Percentiles rank a stretch among this genome's conserved stretches.
phyloP scores from a whole-genome alignment of 2,797 vertebrate species.

The Meriones psammophilus region DNA sequence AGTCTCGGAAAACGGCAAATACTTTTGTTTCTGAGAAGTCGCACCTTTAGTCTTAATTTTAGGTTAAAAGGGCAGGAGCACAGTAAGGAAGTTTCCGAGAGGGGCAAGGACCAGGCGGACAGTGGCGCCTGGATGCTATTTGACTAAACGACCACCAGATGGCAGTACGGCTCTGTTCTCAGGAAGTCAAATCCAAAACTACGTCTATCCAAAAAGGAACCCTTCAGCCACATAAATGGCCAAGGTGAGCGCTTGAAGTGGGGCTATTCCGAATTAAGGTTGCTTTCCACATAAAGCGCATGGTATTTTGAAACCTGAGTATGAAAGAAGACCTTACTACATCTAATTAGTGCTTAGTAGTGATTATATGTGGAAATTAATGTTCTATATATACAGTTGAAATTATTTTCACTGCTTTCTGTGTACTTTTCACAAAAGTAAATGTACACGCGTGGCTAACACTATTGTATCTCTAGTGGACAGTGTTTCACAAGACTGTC shows the following conservation, averaged over 20 bases:
- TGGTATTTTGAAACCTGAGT: neutral
- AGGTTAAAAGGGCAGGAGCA: neutral
- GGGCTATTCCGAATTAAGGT: neutral
- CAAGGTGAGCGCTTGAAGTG: neutral
- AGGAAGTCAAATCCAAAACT: neutral
- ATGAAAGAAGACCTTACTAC: neutral
- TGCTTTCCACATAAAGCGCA: constrained; percentile 53
- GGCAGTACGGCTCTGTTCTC: constrained; percentile 29
- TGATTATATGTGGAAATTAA: constrained; percentile 29
- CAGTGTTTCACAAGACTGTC: neutral
- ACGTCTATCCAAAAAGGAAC: neutral
- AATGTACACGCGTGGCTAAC: neutral
- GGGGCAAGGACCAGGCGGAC: neutral
- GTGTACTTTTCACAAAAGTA: constrained; percentile 42
- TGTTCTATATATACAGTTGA: constrained; percentile 40
- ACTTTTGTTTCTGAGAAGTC: neutral
- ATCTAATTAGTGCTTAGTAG: neutral
- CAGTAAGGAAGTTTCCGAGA: neutral
- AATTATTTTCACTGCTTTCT: constrained; percentile 47
- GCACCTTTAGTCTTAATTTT: neutral
- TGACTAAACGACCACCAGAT: constrained; percentile 33
- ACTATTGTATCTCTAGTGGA: neutral
- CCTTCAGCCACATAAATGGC: neutral
- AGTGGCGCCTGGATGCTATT: neutral
- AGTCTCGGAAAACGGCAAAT: neutral